These are phyloP conservation scores for Megaustenia siamemsis DNA, from an alignment of 2,888 invertebrate genomes.

Conservation along the genomic window DNA sequence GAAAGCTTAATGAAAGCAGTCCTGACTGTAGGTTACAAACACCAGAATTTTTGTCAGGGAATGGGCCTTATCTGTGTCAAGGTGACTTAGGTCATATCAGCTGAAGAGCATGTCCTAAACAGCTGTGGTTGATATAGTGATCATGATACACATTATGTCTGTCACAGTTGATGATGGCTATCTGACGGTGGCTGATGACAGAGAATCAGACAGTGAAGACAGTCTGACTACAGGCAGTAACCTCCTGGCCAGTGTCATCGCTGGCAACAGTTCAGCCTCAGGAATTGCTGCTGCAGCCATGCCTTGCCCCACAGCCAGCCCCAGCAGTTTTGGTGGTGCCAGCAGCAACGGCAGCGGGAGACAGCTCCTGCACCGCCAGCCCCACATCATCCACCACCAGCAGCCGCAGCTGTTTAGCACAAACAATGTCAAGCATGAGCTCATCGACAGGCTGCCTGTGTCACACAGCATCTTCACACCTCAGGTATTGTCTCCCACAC, in stretches of 20 bases:
- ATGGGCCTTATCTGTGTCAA: too few relatives aligned
- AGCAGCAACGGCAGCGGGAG: slow-evolving; percentile 32
- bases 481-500: too few relatives aligned
- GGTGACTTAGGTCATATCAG: too few relatives aligned
- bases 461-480: slow-evolving; percentile 53
- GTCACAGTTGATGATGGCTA: slow-evolving; percentile 83
- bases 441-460: slow-evolving; percentile 58
- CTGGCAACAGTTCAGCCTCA: slow-evolving; percentile 29
- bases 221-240: slow-evolving; percentile 43
- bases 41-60: too few relatives aligned
- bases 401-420: slow-evolving; percentile 60
- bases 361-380: slow-evolving; percentile 31
- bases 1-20: too few relatives aligned
- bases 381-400: slow-evolving; percentile 9
- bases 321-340: slow-evolving; percentile 48
- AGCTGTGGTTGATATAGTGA: neutral
- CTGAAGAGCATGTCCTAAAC: too few relatives aligned
- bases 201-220: slow-evolving; percentile 72
- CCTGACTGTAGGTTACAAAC: too few relatives aligned
- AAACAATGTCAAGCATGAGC: slow-evolving; percentile 76
- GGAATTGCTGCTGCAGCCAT: slow-evolving; percentile 47
- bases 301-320: slow-evolving; percentile 46
- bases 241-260: slow-evolving; percentile 27
- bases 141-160: too few relatives aligned
- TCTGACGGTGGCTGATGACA: slow-evolving; percentile 86